phyloP scores from a whole-genome alignment of 2,797 vertebrate genomes.

The Esox masquinongy region DNA sequence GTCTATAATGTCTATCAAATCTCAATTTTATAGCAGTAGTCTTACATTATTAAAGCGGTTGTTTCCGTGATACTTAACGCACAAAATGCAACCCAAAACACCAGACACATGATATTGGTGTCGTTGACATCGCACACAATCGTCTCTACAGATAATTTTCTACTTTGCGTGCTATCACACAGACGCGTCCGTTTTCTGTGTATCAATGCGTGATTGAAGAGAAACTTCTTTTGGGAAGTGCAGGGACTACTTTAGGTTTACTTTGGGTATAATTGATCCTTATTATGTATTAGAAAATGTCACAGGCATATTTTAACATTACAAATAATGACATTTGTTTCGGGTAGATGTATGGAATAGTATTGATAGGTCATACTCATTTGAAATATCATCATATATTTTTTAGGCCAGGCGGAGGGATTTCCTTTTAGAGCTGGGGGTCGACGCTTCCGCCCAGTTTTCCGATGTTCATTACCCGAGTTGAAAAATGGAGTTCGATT shows the following conservation, averaged over 20 bases:
- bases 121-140: constrained; percentile 5
- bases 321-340: not conserved
- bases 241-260: constrained; percentile 73
- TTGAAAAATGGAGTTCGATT: constrained; percentile 85
- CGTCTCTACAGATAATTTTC: constrained; percentile 64
- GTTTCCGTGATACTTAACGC: not conserved
- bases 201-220: constrained; percentile 77
- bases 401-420: constrained; percentile 79
- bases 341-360: not conserved
- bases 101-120: constrained; percentile 1
- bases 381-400: constrained; percentile 41
- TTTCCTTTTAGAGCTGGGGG: constrained; percentile 70
- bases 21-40: constrained; percentile 23
- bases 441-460: constrained; percentile 85
- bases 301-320: not conserved
- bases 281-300: not conserved
- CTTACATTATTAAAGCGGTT: not conserved
- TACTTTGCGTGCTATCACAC: constrained; percentile 70
- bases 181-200: constrained; percentile 63
- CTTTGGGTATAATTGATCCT: constrained; percentile 35
- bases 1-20: constrained; percentile 20
- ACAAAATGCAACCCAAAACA: not conserved
- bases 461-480: constrained; percentile 76
- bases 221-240: constrained; percentile 82
- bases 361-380: not conserved